Conservation (phyloP, 1,140 invertebrate species). For the Nasonia giraulti region DNA sequence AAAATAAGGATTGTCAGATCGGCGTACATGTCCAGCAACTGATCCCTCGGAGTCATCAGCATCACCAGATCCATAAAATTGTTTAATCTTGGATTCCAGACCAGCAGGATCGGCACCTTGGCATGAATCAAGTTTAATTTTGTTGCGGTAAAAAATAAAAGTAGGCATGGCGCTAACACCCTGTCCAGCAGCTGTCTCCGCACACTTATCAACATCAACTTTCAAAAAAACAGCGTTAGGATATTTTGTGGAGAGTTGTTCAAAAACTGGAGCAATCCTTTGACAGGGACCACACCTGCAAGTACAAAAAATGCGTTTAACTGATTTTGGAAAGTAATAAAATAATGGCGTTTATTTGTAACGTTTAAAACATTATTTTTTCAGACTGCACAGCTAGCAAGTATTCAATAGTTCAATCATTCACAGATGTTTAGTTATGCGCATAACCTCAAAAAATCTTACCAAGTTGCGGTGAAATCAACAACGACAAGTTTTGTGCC, state of each 20-base stretch:
- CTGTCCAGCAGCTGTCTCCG: constrained; percentile 88
- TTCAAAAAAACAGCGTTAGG: constrained; percentile 94
- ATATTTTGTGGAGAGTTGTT: constrained; percentile 89
- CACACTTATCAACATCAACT: constrained; percentile 94
- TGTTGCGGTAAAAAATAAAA: constrained; percentile 95
- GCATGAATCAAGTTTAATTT: constrained; percentile 84
- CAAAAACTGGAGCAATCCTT: constrained; percentile 92
- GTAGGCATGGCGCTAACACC: constrained; percentile 98
- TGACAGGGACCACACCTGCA: constrained; percentile 95
- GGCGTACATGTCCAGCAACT: constrained; percentile 85
- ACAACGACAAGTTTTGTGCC: constrained; percentile 93
- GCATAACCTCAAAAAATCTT: constrained; percentile 62
- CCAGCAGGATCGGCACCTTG: constrained; percentile 88
- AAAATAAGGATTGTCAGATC: constrained; percentile 63
- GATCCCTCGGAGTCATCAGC: constrained; percentile 78
- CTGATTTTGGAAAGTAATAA: constrained; percentile 38
- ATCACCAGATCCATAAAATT: constrained; percentile 86
- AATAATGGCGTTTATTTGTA: neutral
- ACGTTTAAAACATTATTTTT: neutral
- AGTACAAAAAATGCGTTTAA: constrained; percentile 39
- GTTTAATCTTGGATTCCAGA: constrained; percentile 92
- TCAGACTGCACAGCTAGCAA: neutral
- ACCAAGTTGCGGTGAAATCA: constrained; percentile 95
- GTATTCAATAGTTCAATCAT: neutral
- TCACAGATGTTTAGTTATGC: neutral